A percentile compares a stretch with the other conserved stretches of the same genome.
These are phyloP conservation scores for Chelon auratus DNA, from an alignment of 2,797 vertebrate species.

Conservation along the genomic window DNA sequence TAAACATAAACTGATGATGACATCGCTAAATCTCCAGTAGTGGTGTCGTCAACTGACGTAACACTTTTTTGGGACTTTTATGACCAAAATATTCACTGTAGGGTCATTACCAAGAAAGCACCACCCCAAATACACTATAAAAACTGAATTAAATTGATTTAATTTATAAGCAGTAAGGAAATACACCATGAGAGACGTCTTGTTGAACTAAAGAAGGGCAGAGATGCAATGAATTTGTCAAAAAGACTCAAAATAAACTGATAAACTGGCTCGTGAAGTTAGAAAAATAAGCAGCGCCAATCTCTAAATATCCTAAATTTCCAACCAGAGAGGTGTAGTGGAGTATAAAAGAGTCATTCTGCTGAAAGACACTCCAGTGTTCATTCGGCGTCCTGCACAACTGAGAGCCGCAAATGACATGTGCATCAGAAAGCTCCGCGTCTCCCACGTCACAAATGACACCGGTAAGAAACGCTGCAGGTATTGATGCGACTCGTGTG, in stretches of 20 bases:
- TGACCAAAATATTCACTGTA: background rate
- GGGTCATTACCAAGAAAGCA: background rate
- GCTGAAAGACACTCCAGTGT: background rate
- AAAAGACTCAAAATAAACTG: no score
- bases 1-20: no score
- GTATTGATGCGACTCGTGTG: constrained; percentile 35
- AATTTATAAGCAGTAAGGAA: background rate
- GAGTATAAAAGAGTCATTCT: no score
- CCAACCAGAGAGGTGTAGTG: no score
- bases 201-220: background rate
- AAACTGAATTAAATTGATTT: background rate
- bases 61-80: no score
- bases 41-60: no score
- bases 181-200: background rate
- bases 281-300: no score
- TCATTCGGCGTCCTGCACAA: background rate
- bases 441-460: constrained; percentile 19
- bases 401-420: background rate
- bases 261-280: no score
- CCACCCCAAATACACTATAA: no score
- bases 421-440: background rate
- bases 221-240: no score
- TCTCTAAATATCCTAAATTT: no score
- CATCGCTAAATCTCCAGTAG: no score
- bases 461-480: constrained; percentile 4